A percentile compares a stretch with the other conserved stretches of the same genome.
These are phyloP conservation scores for Rhynchonema sp. DNA, from an alignment of 2,888 invertebrate species.

Conservation along the genomic window DNA sequence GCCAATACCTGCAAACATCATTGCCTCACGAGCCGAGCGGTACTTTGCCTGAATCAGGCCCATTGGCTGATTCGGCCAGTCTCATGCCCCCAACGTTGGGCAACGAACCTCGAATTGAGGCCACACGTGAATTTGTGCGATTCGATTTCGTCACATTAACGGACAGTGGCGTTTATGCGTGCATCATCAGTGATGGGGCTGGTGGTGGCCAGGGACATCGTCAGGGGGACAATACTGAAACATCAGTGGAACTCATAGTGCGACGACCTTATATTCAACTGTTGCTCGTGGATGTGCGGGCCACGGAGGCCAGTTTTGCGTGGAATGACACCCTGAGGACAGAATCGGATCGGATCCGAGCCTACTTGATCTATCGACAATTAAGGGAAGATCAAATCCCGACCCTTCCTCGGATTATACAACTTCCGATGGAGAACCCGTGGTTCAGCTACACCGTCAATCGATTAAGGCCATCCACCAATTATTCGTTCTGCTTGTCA, in stretches of 20 bases:
- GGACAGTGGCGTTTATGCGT: not conserved
- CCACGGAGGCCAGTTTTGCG: not conserved
- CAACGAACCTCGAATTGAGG: not conserved
- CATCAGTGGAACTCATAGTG: not conserved
- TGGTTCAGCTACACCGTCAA: slow-evolving; percentile 2
- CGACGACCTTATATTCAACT: not conserved
- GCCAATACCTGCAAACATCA: no score
- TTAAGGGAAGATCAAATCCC: not conserved
- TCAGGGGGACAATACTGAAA: not conserved
- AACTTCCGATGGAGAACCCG: not conserved
- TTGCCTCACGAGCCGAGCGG: no score
- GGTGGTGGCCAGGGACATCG: not conserved
- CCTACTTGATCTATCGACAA: not conserved
- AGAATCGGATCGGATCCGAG: not conserved
- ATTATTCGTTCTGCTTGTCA: slow-evolving; percentile 7
- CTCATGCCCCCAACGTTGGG: no score
- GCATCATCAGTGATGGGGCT: not conserved
- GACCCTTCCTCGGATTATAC: not conserved
- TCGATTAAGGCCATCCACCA: slow-evolving; percentile 1
- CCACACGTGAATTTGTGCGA: not conserved
- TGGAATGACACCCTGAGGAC: not conserved
- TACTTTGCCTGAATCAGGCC: no score
- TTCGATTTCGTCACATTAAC: not conserved
- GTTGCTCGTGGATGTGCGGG: not conserved
- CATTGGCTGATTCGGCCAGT: no score